phyloP scores from a whole-genome alignment of 2,888 invertebrate genomes.

The Aethes cnicana region DNA sequence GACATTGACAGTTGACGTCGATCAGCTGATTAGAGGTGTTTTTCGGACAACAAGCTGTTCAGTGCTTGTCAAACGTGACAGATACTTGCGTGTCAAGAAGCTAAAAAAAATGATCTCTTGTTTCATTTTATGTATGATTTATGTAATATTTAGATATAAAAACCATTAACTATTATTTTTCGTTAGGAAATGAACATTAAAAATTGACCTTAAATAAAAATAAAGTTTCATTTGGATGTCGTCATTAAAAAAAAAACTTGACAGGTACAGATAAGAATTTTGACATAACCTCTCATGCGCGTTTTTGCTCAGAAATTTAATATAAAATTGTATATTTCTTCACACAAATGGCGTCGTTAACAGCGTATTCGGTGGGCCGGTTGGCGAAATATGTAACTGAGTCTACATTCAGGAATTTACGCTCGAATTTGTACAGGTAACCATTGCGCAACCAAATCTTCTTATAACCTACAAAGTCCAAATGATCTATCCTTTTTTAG shows the following conservation, averaged over 20 bases:
- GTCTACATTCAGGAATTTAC: conserved; percentile 65
- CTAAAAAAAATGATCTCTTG: no score
- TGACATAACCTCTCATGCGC: conserved; percentile 55
- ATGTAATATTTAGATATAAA: no score
- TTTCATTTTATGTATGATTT: no score
- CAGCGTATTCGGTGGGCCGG: conserved; percentile 73
- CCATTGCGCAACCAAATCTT: conserved; percentile 68
- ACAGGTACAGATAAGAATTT: conserved; percentile 41
- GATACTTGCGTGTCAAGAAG: no score
- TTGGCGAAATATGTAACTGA: conserved; percentile 75
- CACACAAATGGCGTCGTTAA: conserved; percentile 74
- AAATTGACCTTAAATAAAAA: no score
- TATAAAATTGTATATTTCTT: conserved; percentile 23
- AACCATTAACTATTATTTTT: not conserved
- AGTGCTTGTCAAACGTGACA: no score
- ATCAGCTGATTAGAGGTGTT: conserved; percentile 8
- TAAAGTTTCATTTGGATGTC: not conserved
- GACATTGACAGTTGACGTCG: not conserved
- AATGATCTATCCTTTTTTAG: conserved; percentile 8
- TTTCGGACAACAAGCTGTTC: no score
- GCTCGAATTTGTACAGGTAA: conserved; percentile 75
- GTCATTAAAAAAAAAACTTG: conserved; percentile 21
- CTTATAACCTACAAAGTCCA: conserved; percentile 49
- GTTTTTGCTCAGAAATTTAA: conserved; percentile 28
- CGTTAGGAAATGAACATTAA: no score